Evolutionary conservation across 2,888 invertebrate genomes (phyloP), one percentile per base, ranked within the genome.

Genomic region (Polyommatus iphigenia): DNA sequence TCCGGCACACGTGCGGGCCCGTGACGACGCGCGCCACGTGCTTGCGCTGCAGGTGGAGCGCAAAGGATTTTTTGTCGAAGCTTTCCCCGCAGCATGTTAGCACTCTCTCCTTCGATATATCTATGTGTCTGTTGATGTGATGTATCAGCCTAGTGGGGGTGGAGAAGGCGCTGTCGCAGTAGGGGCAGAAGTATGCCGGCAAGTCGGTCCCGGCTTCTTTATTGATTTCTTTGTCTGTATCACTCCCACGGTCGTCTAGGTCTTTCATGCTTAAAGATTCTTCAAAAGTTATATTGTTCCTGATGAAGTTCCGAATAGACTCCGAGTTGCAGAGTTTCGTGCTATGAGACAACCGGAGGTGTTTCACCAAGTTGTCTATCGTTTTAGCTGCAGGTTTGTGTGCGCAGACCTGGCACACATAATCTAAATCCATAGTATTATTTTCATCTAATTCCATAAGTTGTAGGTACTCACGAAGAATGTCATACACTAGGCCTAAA

Each of bases 331-430:
- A 62, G 0, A 83, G 73, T n/a, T 84, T 82, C 1, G 76, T 5
- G 4, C 67, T 20, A 79, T 91, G 93, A 0, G 79, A 72, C 6
- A 77, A 54, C 3, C 77, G 77, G 3, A 92, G 79, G 81, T 93
- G 93, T 15, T 85, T 80, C 0, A 84, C 81, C 36, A 93, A 82
- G 5, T 80, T 80, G 8, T 83, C 81, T 7, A 85, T 62, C 6
- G 83, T 85, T 15, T 79, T 78, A 7, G 85, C 81, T 0, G 78
- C 59, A 0, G 85, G 83, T 78, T 83, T 82, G 2, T 81, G 79
- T 1, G 78, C 54, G 79, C 93, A 93, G 78, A 85, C 84, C 80
- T 89, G 89, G 78, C 93, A 93, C 36, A 89, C 88, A 79, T 89
- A 86, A 71, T 87, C 83, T 79, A 87, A 80, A 76, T 88, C 85